phyloP scores from a whole-genome alignment of 2,113 vertebrate species.

The Callaeas wilsoni region DNA sequence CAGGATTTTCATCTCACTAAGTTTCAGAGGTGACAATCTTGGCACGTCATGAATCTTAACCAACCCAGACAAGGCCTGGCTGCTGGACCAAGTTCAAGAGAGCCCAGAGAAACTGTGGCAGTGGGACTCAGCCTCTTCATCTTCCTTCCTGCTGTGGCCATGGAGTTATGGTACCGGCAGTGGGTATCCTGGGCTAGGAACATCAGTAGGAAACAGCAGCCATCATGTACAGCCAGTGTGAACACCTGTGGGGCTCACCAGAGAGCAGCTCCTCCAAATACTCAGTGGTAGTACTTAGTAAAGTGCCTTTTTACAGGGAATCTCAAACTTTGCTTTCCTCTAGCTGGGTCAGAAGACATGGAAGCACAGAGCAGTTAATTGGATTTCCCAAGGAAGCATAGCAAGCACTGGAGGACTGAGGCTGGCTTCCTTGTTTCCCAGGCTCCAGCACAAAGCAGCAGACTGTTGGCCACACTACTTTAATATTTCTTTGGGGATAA shows the following conservation, averaged over 20 bases:
- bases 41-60: background rate
- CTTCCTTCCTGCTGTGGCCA: background rate
- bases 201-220: background rate
- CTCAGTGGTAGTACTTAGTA: background rate
- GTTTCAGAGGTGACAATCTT: background rate
- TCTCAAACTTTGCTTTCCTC: background rate
- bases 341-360: background rate
- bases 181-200: background rate
- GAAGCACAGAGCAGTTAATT: slow-evolving; percentile 9
- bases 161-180: background rate
- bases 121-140: background rate
- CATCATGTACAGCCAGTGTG: fast-evolving
- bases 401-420: background rate
- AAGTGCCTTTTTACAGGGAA: background rate
- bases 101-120: background rate
- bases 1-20: background rate
- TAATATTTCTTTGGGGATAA: background rate
- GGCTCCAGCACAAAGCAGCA: background rate
- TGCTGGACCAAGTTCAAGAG: background rate
- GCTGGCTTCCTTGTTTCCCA: background rate
- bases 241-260: background rate
- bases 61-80: background rate
- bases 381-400: background rate
- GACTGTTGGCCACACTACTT: background rate
- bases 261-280: background rate